Base-by-base conservation (phyloP, 2,113 vertebrate species). In the Ctenodactylus gundi region DNA sequence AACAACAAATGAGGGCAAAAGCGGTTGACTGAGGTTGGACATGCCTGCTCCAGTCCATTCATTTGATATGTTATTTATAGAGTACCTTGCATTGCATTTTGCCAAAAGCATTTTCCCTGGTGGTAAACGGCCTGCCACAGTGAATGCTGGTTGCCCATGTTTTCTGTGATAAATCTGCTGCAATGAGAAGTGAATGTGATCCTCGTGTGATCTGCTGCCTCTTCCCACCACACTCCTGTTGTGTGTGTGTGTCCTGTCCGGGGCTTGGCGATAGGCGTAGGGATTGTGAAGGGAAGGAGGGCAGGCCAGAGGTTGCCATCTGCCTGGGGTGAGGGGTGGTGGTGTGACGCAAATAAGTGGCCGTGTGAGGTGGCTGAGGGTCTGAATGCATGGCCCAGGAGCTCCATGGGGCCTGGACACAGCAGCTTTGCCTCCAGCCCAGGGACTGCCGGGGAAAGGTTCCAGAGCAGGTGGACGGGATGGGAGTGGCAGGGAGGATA, bases 41-140 rank as follows among this genome's bases (percentile, higher is more conserved):
- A n/a, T n/a, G n/a, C n/a, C n/a, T n/a, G n/a, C n/a, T 88, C 29
- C 58, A 76, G 65, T 87, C 75, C 78, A 86, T 55, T 90, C 84
- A 67, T n/a, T 62, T 68, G 80, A 49, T 96, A 36, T 90, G 64
- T 88, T 77, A 78, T 77, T 89, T 65, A 88, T 82, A 78, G 84
- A 55, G 57, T n/a, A 17, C 21, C 78, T 73, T 8, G 44, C 57
- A 9, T 13, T 53, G 44, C 62, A 68, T 84, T 89, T 58, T 78
- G 68, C 60, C 44, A 6, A 10, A 34, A 46, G 57, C 67, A n/a
- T 55, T n/a, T 39, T 4, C 78, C 67, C 46, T 10, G 31, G 27
- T 55, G 78, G 49, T 27, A 27, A 89, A 85, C 64, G 3, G 44
- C 29, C 6, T 0, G 6, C 21, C 51, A 14, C 14, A 2, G 44